Evolutionary conservation across 2,113 vertebrate genomes (phyloP).

Genomic region (Corythornis vintsioides): DNA sequence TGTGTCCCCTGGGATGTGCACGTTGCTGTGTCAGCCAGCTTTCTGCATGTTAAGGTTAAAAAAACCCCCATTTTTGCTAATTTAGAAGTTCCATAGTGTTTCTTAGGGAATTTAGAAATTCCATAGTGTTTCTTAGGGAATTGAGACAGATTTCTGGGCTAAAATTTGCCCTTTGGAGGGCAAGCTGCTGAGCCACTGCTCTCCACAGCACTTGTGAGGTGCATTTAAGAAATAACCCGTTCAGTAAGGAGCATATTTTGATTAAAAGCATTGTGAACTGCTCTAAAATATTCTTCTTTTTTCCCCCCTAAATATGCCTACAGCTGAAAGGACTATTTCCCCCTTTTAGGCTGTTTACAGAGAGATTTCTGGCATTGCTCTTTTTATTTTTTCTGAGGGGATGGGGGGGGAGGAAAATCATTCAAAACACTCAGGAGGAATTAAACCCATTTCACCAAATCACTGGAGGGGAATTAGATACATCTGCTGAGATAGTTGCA

Average conservation of each 20-base stretch:
- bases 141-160: background rate
- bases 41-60: background rate
- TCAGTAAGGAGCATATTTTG: background rate
- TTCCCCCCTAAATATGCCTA: background rate
- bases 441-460: background rate
- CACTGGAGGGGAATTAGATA: background rate
- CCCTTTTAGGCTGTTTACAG: background rate
- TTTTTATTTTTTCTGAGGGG: too few species aligned
- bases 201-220: background rate
- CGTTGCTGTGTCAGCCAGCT: accelerated
- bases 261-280: background rate
- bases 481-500: constrained; percentile 14
- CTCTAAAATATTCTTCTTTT: background rate
- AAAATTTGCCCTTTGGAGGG: background rate
- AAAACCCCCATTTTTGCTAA: background rate
- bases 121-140: background rate
- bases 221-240: background rate
- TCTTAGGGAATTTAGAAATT: background rate
- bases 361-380: background rate
- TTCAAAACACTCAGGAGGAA: background rate
- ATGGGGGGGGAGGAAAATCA: background rate
- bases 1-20: background rate
- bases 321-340: background rate
- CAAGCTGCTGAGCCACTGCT: background rate
- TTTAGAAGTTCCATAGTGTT: background rate